Evolutionary conservation across 2,797 vertebrate species (phyloP).

Genomic region (Florisuga fusca): DNA sequence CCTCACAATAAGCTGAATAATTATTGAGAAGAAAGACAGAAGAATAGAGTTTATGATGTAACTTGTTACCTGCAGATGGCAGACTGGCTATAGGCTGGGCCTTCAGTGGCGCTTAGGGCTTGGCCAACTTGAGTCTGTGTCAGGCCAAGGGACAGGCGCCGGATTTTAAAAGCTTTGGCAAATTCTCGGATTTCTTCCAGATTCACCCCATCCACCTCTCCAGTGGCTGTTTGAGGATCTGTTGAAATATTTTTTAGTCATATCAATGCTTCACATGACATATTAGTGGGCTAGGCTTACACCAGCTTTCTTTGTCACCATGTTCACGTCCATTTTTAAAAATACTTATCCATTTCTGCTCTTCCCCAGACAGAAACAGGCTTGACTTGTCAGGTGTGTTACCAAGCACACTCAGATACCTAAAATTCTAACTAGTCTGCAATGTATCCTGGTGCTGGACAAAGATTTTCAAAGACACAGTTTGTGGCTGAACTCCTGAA

Average conservation of each 20-base stretch:
- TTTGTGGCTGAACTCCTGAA: background rate
- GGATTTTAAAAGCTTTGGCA: conserved; percentile 99
- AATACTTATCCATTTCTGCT: background rate
- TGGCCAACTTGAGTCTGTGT: conserved; percentile 99
- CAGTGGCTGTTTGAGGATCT: conserved; percentile 96
- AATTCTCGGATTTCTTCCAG: conserved; percentile 99
- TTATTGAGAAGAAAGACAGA: conserved; percentile 10
- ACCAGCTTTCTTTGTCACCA: background rate
- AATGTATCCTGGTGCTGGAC: background rate
- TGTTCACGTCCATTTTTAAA: background rate
- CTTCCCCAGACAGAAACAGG: background rate
- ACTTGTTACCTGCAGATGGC: conserved; percentile 98
- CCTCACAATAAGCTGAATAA: background rate
- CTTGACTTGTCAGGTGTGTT: background rate
- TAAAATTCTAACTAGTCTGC: background rate
- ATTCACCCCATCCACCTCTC: conserved; percentile 98
- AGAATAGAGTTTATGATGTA: conserved; percentile 58
- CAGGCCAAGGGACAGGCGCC: conserved; percentile 97
- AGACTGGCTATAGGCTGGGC: conserved; percentile 99
- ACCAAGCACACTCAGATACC: background rate
- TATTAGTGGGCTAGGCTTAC: background rate
- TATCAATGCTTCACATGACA: conserved; percentile 38
- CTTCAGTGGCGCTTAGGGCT: conserved; percentile 96
- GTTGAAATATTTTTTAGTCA: conserved; percentile 72
- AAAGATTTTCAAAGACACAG: background rate